These are phyloP conservation scores for Caenorhabditis japonica DNA, from an alignment of 2,888 invertebrate genomes.

Conservation along the genomic window DNA sequence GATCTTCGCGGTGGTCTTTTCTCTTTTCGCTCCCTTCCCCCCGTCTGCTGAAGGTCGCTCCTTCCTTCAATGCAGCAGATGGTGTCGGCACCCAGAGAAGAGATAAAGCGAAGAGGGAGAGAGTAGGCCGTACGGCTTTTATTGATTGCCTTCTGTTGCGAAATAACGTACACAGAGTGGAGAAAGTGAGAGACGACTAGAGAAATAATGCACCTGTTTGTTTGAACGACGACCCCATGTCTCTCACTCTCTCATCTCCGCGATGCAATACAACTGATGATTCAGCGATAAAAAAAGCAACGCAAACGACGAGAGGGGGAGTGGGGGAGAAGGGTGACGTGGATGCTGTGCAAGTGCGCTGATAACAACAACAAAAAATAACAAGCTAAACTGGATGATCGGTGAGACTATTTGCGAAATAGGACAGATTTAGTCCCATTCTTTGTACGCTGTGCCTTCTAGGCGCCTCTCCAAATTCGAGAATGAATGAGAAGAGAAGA, in stretches of 20 bases:
- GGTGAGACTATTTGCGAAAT: no score
- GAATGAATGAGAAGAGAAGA: no score
- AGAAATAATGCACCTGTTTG: conserved; percentile 47
- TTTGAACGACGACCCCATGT: conserved; percentile 39
- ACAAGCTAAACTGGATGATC: no score
- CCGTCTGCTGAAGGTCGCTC: conserved; percentile 31
- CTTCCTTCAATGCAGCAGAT: conserved; percentile 24
- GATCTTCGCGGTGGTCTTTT: conserved; percentile 23
- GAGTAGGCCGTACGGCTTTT: no score
- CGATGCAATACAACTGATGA: conserved; percentile 31
- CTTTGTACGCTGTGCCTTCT: no score
- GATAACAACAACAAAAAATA: conserved; percentile 1
- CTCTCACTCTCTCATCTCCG: background rate
- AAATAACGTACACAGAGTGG: no score
- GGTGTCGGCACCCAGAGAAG: conserved; percentile 14
- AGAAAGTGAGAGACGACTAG: no score
- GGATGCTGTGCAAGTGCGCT: conserved; percentile 20
- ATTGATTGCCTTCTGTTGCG: no score
- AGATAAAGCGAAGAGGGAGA: conserved; percentile 8
- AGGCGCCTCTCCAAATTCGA: no score
- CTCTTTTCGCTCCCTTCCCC: background rate
- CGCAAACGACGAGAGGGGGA: conserved; percentile 2
- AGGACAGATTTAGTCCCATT: no score
- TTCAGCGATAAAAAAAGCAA: conserved; percentile 20
- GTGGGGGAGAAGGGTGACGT: conserved; percentile 15